Percentiles rank a stretch among this genome's conserved stretches.
These are phyloP conservation scores for Choreutis nemorana DNA, from an alignment of 2,888 invertebrate genomes.

Conservation along the genomic window DNA sequence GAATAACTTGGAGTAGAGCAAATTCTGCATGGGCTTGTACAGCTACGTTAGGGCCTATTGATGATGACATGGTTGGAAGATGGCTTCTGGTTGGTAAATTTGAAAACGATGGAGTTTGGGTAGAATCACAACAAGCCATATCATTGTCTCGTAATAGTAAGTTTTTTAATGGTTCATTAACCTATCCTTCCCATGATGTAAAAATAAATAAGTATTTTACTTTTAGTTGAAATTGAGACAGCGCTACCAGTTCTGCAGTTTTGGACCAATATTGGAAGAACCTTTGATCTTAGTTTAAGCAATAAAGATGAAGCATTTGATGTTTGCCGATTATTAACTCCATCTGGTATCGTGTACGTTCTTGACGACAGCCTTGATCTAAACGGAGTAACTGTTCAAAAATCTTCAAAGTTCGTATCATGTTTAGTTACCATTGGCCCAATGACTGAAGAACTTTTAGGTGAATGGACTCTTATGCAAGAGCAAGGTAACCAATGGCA, in stretches of 20 bases:
- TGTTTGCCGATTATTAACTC: background rate
- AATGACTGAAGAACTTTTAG: slow-evolving; percentile 7
- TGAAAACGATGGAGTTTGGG: background rate
- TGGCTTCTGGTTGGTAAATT: background rate
- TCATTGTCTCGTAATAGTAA: background rate
- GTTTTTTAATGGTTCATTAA: background rate
- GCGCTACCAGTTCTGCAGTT: background rate
- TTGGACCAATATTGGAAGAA: background rate
- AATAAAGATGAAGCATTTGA: background rate
- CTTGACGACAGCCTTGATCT: background rate
- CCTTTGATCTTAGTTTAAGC: background rate
- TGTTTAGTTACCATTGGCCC: slow-evolving; percentile 9
- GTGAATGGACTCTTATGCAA: slow-evolving; percentile 7
- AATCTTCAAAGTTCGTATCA: slow-evolving; percentile 7
- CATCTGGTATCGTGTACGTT: background rate
- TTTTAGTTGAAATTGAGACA: background rate
- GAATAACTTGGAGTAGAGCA: background rate
- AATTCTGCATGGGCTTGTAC: background rate
- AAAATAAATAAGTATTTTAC: too few relatives aligned
- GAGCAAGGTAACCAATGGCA: background rate
- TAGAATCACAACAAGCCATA: background rate
- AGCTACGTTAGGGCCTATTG: background rate
- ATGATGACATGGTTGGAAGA: background rate
- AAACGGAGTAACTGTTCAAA: slow-evolving; percentile 4
- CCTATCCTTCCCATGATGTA: too few relatives aligned